Conservation (phyloP, 2,113 vertebrate species). For the Rhabdornis inornatus region DNA sequence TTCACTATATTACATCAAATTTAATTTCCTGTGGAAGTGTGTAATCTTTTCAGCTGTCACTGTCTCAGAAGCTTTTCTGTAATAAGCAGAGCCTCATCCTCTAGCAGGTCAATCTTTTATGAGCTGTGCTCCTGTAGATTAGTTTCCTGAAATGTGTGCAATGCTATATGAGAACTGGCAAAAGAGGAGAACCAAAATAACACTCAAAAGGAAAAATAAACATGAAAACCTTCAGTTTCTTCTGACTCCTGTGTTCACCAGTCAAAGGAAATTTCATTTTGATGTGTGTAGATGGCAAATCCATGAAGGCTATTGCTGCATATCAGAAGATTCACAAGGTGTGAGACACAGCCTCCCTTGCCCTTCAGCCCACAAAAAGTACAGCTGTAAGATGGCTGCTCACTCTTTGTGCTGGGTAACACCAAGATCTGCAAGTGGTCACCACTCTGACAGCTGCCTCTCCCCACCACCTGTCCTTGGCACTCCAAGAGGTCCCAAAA, state of each 20-base stretch:
- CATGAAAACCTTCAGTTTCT: background rate
- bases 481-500: background rate
- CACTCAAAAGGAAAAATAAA: slow-evolving; percentile 3
- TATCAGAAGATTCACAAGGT: background rate
- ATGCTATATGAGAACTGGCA: background rate
- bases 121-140: slow-evolving; percentile 27
- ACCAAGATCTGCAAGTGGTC: fast-evolving
- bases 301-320: fast-evolving
- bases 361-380: background rate
- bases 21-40: slow-evolving; percentile 57
- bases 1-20: slow-evolving; percentile 37
- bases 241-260: background rate
- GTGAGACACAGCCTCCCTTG: background rate
- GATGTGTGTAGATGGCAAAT: slow-evolving; percentile 2
- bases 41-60: slow-evolving; percentile 29
- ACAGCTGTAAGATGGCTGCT: background rate
- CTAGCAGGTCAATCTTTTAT: background rate
- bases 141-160: slow-evolving; percentile 31
- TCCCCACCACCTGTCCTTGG: background rate
- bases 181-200: slow-evolving; percentile 16
- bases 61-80: slow-evolving; percentile 33
- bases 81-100: slow-evolving; percentile 17
- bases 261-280: slow-evolving; percentile 26
- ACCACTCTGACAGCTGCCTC: background rate
- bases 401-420: background rate